A percentile compares a stretch with the other conserved stretches of the same genome.
phyloP scores from a whole-genome alignment of 2,797 vertebrate genomes.

The Lepidocolaptes lacrymiger region DNA sequence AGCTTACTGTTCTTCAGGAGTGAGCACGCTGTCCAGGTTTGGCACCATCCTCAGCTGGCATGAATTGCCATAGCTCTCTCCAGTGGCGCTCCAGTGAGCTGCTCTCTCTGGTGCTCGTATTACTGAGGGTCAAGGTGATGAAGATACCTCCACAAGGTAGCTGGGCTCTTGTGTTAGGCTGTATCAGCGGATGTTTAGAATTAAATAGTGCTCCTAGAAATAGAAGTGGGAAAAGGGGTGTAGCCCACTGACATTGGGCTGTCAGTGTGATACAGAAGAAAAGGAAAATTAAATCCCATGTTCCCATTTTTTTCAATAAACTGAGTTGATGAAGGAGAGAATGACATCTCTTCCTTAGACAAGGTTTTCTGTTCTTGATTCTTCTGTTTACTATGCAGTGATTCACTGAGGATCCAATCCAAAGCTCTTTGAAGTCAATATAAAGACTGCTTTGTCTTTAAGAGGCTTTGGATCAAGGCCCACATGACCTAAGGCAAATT shows the following conservation, averaged over 20 bases:
- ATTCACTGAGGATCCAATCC: background rate
- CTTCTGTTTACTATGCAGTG: background rate
- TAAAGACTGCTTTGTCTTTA: conserved; percentile 43
- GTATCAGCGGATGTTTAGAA: background rate
- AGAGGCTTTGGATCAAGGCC: conserved; percentile 34
- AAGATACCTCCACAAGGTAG: background rate
- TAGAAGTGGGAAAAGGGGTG: background rate
- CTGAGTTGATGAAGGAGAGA: background rate
- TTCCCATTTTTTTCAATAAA: background rate
- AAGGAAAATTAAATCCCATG: rapidly evolving
- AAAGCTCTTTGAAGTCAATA: conserved; percentile 55
- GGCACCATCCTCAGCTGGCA: background rate
- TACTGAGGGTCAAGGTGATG: background rate
- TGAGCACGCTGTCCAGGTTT: rapidly evolving
- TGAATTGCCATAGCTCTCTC: background rate
- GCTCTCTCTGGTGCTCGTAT: background rate
- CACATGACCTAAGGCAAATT: conserved; percentile 40
- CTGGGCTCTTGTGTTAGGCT: background rate
- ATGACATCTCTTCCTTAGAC: background rate
- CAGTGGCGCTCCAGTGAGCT: background rate
- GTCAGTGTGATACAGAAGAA: background rate
- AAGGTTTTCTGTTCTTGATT: background rate
- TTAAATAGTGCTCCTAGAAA: background rate
- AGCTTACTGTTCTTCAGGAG: background rate
- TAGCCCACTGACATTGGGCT: background rate